phyloP scores from a whole-genome alignment of 2,797 vertebrate species.

The Heliangelus exortis region DNA sequence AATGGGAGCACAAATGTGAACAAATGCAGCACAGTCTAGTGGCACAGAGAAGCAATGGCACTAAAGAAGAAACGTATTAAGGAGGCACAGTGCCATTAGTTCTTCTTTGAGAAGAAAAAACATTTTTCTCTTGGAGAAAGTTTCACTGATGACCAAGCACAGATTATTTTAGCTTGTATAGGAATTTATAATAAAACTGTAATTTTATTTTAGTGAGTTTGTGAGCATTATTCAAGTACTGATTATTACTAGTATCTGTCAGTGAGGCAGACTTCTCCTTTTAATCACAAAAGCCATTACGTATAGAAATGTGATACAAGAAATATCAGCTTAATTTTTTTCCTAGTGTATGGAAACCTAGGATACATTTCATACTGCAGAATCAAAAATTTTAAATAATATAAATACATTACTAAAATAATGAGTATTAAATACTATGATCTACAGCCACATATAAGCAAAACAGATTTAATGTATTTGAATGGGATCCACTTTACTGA shows the following conservation, averaged over 20 bases:
- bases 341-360: neutral
- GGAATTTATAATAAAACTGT: neutral
- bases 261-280: neutral
- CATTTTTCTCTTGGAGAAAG: neutral
- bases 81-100: neutral
- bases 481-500: neutral
- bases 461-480: neutral
- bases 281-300: neutral
- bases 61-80: neutral
- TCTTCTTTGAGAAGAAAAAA: neutral
- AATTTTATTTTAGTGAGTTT: neutral
- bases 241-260: neutral
- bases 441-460: neutral
- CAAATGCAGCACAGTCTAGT: conserved; percentile 74
- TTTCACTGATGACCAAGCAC: neutral
- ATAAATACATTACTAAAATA: neutral
- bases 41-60: conserved; percentile 57
- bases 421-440: neutral
- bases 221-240: neutral
- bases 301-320: neutral
- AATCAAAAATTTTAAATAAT: neutral
- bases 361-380: neutral
- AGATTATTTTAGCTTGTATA: neutral
- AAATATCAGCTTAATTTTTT: neutral
- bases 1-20: conserved; percentile 38